phyloP scores from a whole-genome alignment of 1,140 invertebrate genomes.

The Polypedilum pembai region DNA sequence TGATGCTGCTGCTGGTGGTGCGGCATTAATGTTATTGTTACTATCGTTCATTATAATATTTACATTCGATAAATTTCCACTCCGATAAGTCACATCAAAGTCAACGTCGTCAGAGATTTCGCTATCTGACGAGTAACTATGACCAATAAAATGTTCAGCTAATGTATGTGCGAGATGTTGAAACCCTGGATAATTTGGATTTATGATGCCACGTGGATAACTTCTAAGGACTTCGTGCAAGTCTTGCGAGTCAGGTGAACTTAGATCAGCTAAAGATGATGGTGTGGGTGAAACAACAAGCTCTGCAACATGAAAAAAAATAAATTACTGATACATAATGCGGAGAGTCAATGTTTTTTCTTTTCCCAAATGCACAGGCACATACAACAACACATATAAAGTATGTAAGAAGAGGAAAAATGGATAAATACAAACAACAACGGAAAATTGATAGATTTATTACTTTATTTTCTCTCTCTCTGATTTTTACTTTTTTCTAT shows the following conservation, averaged over 20 bases:
- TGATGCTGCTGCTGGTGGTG: constrained; percentile 32
- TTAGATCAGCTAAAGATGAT: not conserved
- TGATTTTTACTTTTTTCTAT: not conserved
- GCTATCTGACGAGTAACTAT: constrained; percentile 40
- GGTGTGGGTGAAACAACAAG: not conserved
- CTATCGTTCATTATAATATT: constrained; percentile 38
- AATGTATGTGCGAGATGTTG: constrained; percentile 46
- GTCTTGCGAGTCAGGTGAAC: not conserved
- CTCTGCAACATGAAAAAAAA: not conserved
- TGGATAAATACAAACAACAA: too few relatives aligned
- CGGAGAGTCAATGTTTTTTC: too few relatives aligned
- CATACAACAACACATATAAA: too few relatives aligned
- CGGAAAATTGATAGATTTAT: not conserved
- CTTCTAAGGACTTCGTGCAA: not conserved
- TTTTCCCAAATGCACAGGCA: too few relatives aligned
- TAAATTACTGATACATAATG: too few relatives aligned
- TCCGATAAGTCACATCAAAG: constrained; percentile 34
- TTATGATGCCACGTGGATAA: constrained; percentile 59
- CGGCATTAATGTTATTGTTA: constrained; percentile 41
- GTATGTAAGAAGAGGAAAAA: too few relatives aligned
- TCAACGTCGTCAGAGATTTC: constrained; percentile 48
- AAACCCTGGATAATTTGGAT: constrained; percentile 70
- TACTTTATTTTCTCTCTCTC: not conserved
- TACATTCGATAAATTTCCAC: constrained; percentile 35
- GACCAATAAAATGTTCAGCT: constrained; percentile 35